phyloP scores from a whole-genome alignment of 2,797 vertebrate species.

The Lagodon rhomboides region DNA sequence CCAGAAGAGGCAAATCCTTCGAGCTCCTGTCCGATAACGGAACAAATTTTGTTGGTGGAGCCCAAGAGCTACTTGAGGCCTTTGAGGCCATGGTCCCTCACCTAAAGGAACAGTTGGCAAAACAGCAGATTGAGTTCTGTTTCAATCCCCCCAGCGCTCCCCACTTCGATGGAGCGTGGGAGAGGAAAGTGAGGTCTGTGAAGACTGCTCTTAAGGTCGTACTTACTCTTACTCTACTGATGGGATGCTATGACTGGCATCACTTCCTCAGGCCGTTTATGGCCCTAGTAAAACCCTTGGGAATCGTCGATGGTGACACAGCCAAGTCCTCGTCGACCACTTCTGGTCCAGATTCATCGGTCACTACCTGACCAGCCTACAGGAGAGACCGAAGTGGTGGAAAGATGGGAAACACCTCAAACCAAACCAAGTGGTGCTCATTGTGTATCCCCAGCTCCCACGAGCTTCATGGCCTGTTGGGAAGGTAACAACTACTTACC shows the following conservation, averaged over 20 bases:
- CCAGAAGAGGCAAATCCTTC: conserved; percentile 3
- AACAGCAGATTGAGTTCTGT: too few relatives aligned
- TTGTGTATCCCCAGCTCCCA: too few relatives aligned
- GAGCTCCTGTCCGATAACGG: background rate
- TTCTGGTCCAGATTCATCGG: too few relatives aligned
- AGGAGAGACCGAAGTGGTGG: too few relatives aligned
- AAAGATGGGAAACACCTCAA: too few relatives aligned
- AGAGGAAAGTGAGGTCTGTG: background rate
- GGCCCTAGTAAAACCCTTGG: too few relatives aligned
- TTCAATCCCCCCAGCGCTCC: background rate
- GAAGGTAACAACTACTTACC: background rate
- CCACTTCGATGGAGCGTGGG: background rate
- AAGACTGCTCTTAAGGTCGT: background rate
- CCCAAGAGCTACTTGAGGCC: conserved; percentile 3
- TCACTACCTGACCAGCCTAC: too few relatives aligned
- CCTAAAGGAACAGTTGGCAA: background rate
- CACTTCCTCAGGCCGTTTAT: too few relatives aligned
- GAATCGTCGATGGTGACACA: too few relatives aligned
- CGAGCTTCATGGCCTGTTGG: too few relatives aligned
- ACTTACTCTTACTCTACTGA: background rate
- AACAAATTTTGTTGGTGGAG: background rate
- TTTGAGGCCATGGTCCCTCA: background rate
- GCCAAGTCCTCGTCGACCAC: too few relatives aligned
- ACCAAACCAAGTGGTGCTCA: too few relatives aligned
- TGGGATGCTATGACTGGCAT: background rate